Base-by-base conservation (phyloP, 1,140 invertebrate genomes). In the Drosophila simulans region DNA sequence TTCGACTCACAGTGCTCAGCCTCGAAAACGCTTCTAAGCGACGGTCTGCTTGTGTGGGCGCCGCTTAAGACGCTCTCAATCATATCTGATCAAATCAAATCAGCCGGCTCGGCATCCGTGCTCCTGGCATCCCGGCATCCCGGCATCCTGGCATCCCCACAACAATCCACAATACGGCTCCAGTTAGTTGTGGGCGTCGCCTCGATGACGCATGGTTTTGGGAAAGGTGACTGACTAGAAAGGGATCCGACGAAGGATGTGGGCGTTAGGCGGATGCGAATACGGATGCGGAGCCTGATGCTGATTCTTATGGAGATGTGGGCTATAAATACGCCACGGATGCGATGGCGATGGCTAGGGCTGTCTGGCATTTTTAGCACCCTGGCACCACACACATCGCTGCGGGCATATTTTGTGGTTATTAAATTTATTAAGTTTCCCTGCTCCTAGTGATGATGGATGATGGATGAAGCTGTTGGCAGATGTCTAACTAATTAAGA, bases 41-140 rank as follows among this genome's bases (percentile, higher is more conserved):
- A 31, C 31, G 46, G 51, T 35, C 45, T 43, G 27, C 62, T 15
- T 31, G 56, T 17, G 42, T 49, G 72, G 72, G 72, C 64, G 72
- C 34, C 48, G 56, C 40, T 57, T 57, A 54, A 53, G 56, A 25
- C 51, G 56, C 73, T 62, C 62, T 76, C 73, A 77, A 69, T 77
- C 69, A 74, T 69, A 78, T 78, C 43, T 75, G 78, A 80, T 80
- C 77, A 69, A 83, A 83, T 83, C 80, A 83, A 78, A 69, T 77
- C 75, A 77, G 52, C 57, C 62, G 63, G 46, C 59, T 55, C 60
- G 60, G 45, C 31, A 31, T 31, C 31, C 8, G 31, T 31, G 31
- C 31, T 31, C 31, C 62, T 49, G 43, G 72, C 70, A 31, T 63
- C 39, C 60, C 55, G 62, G 60, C 68, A 66, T 62, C 43, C 57